Conservation (phyloP, 2,888 invertebrate genomes). For the Pyrrhosoma nymphula region DNA sequence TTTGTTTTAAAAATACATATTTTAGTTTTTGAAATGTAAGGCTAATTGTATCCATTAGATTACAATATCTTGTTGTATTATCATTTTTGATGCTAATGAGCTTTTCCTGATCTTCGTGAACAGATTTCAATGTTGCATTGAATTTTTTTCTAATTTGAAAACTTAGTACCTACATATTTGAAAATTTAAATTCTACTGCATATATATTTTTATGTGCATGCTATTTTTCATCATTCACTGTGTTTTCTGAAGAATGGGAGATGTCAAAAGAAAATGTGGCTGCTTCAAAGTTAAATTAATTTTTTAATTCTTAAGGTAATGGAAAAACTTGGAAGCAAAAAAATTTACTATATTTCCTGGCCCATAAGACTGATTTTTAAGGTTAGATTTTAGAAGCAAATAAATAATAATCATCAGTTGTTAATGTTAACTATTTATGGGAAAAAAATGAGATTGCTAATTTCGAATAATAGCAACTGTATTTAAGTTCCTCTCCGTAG, state of each 20-base stretch:
- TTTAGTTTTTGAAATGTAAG: background rate
- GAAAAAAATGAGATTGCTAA: too few relatives aligned
- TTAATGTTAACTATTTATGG: too few relatives aligned
- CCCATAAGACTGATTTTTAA: too few relatives aligned
- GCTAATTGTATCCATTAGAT: background rate
- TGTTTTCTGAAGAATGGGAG: background rate
- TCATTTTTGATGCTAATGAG: background rate
- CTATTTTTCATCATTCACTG: background rate
- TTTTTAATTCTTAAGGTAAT: background rate
- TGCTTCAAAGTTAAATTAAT: background rate
- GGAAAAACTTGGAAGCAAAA: background rate
- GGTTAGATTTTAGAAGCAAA: too few relatives aligned
- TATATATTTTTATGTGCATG: constrained; percentile 59
- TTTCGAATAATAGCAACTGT: too few relatives aligned
- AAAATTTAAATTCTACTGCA: background rate
- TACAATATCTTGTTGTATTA: background rate
- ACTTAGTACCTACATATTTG: background rate
- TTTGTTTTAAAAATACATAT: background rate
- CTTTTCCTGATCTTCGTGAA: constrained; percentile 50
- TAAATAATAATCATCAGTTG: too few relatives aligned
- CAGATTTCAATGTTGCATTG: constrained; percentile 32
- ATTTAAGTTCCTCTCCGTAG: too few relatives aligned
- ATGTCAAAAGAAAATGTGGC: background rate
- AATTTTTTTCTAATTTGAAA: constrained; percentile 27
- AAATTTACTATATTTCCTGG: too few relatives aligned